Evolutionary conservation across 2,797 vertebrate genomes (phyloP).

Genomic region (Tapirus indicus): DNA sequence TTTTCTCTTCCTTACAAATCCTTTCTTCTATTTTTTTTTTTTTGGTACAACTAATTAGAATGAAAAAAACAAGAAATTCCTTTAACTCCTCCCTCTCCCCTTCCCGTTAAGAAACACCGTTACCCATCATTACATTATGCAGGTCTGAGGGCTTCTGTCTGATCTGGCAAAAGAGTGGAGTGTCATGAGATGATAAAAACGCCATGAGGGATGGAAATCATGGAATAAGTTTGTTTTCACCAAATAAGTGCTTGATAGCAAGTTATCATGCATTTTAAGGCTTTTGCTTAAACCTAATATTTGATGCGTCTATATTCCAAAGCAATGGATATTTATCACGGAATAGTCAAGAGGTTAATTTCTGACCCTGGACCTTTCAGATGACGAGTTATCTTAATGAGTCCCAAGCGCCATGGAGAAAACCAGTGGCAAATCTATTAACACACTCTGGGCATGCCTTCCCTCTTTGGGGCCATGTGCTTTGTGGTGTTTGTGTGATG

Average conservation of each 20-base stretch:
- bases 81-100: neutral
- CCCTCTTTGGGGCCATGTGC: slow-evolving; percentile 17
- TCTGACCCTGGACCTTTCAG: slow-evolving; percentile 73
- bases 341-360: slow-evolving; percentile 67
- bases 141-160: neutral
- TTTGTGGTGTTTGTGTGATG: slow-evolving; percentile 1
- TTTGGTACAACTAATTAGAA: neutral
- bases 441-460: slow-evolving; percentile 49
- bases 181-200: neutral
- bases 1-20: neutral
- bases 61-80: neutral
- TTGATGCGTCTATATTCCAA: slow-evolving; percentile 66
- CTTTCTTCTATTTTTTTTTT: neutral
- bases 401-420: slow-evolving; percentile 64
- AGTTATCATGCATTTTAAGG: neutral
- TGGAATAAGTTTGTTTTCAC: neutral
- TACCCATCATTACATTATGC: neutral
- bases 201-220: neutral
- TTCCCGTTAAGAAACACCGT: neutral
- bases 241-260: neutral
- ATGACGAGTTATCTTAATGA: slow-evolving; percentile 76
- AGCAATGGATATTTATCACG: slow-evolving; percentile 63
- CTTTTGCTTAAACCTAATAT: neutral
- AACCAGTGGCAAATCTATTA: slow-evolving; percentile 72
- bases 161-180: neutral